phyloP scores from a whole-genome alignment of 2,113 vertebrate species.

The Leptocoma aspasia region DNA sequence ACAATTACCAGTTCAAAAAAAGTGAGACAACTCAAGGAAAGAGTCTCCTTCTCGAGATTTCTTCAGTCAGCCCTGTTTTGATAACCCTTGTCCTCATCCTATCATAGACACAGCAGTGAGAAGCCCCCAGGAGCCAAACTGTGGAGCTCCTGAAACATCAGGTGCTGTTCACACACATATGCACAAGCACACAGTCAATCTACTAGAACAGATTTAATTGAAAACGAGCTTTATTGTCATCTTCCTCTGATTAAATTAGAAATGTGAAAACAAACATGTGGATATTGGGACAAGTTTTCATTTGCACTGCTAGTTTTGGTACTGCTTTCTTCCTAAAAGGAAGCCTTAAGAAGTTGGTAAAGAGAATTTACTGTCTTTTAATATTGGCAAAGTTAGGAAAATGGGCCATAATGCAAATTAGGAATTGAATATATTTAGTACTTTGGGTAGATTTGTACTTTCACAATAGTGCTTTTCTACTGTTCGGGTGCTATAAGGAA shows the following conservation, averaged over 20 bases:
- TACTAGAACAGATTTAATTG: conserved; percentile 4
- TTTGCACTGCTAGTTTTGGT: background rate
- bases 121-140: background rate
- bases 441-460: background rate
- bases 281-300: background rate
- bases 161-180: background rate
- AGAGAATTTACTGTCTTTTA: background rate
- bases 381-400: background rate
- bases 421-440: background rate
- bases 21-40: background rate
- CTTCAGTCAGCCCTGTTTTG: background rate
- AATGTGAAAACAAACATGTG: background rate
- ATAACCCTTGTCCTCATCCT: background rate
- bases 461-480: background rate
- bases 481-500: background rate
- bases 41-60: background rate
- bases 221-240: background rate
- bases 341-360: background rate
- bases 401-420: background rate
- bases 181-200: background rate
- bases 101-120: background rate
- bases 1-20: background rate
- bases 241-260: background rate
- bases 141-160: background rate
- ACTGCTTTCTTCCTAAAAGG: background rate